These are phyloP conservation scores for Gallinago media DNA, from an alignment of 2,113 vertebrate species.

Conservation along the genomic window DNA sequence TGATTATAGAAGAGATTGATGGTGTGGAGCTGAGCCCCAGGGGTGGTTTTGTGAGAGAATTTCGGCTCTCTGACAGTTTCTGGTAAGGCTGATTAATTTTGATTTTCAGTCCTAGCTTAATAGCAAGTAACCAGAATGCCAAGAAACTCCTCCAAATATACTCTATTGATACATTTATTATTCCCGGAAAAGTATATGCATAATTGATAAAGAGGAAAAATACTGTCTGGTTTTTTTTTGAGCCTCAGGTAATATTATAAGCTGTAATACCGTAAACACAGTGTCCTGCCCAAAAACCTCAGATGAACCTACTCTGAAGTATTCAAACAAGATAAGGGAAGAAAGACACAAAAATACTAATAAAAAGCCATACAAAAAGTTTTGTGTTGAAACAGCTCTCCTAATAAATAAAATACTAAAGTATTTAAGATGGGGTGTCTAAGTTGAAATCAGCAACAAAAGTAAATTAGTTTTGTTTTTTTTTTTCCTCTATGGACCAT, in stretches of 20 bases:
- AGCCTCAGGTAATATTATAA: neutral
- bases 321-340: neutral
- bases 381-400: neutral
- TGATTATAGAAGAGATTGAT: neutral
- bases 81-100: slow-evolving; percentile 14
- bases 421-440: neutral
- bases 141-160: neutral
- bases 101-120: slow-evolving; percentile 6
- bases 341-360: neutral
- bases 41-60: neutral
- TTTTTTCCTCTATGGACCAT: accelerated
- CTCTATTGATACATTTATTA: neutral
- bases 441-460: neutral
- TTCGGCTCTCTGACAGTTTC: neutral
- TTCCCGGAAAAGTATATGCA: slow-evolving; percentile 13
- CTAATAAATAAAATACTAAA: neutral
- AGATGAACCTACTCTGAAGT: neutral
- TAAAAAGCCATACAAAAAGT: neutral
- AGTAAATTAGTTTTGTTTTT: neutral
- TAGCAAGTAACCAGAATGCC: neutral
- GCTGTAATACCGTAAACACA: neutral
- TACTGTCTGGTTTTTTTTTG: neutral
- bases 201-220: slow-evolving; percentile 22
- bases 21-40: neutral
- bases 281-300: neutral